Percentiles rank a stretch among this genome's conserved stretches.
Evolutionary conservation across 2,888 invertebrate species (phyloP).

Genomic region (Pelosia muscerda): DNA sequence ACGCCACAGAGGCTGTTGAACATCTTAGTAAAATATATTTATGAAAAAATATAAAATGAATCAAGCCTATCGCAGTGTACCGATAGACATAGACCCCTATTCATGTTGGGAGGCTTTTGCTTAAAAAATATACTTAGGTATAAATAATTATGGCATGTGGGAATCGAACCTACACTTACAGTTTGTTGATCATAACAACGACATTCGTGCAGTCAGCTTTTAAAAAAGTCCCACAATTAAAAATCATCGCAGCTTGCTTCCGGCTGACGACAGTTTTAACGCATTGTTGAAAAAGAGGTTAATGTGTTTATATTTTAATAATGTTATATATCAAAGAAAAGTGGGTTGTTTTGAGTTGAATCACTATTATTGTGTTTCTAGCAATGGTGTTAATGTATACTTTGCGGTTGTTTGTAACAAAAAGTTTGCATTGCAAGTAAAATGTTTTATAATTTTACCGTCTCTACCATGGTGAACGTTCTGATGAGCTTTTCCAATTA

Average conservation of each 20-base stretch:
- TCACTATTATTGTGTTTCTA: conserved; percentile 8
- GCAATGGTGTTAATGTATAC: conserved; percentile 17
- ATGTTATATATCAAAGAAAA: conserved; percentile 19
- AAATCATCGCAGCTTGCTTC: conserved; percentile 7
- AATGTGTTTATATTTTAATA: conserved; percentile 14
- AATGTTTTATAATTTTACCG: not conserved
- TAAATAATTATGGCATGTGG: not conserved
- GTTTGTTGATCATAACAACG: not conserved
- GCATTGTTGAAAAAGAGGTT: conserved; percentile 24
- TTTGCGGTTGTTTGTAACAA: conserved; percentile 21
- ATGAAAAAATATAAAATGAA: too few relatives aligned
- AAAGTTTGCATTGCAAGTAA: conserved; percentile 9
- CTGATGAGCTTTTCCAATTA: too few relatives aligned
- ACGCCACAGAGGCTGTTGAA: too few relatives aligned
- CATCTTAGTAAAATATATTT: too few relatives aligned
- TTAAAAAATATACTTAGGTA: too few relatives aligned
- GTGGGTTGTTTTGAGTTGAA: conserved; percentile 15
- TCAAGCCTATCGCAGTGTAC: too few relatives aligned
- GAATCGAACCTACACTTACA: not conserved
- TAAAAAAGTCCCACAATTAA: not conserved
- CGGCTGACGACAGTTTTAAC: conserved; percentile 8
- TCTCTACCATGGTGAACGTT: too few relatives aligned
- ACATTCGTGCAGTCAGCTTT: not conserved
- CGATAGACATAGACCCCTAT: too few relatives aligned
- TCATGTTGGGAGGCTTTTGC: too few relatives aligned